Percentiles rank a stretch among this genome's conserved stretches.
phyloP scores from a whole-genome alignment of 2,113 vertebrate species.

The Trachemys scripta region DNA sequence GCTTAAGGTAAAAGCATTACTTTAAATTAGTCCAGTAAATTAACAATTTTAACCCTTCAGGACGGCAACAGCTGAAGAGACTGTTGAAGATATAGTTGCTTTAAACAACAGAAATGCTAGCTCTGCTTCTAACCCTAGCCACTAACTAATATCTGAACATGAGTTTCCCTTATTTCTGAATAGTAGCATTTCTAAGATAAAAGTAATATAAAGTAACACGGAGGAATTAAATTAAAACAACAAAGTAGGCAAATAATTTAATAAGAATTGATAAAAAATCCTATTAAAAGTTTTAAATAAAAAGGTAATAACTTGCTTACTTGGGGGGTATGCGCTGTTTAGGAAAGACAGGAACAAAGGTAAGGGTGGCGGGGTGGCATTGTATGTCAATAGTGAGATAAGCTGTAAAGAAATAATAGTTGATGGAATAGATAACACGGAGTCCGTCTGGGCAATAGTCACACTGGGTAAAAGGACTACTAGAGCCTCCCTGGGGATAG shows the following conservation, averaged over 20 bases:
- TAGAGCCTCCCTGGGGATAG: too few species aligned
- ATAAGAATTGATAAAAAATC: background rate
- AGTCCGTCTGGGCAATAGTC: too few species aligned
- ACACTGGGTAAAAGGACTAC: too few species aligned
- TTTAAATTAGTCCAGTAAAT: background rate
- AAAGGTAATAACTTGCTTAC: too few species aligned
- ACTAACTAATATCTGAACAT: background rate
- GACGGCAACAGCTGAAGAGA: background rate
- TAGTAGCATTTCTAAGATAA: background rate
- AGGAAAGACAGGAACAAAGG: too few species aligned
- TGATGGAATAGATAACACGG: too few species aligned
- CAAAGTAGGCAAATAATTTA: background rate
- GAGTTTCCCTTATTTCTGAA: background rate
- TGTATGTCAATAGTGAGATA: too few species aligned
- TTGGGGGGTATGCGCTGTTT: too few species aligned
- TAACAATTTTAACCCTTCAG: background rate
- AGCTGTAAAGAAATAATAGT: too few species aligned
- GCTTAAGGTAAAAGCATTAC: background rate
- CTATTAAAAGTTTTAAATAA: background rate
- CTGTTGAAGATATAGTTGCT: background rate
- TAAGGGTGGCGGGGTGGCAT: too few species aligned
- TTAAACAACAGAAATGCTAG: background rate
- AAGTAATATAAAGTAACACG: background rate
- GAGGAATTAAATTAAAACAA: too few species aligned
- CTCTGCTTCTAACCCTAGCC: background rate